A percentile compares a stretch with the other conserved stretches of the same genome.
phyloP scores from a whole-genome alignment of 1,140 invertebrate species.

The Drosophila grimshawi region DNA sequence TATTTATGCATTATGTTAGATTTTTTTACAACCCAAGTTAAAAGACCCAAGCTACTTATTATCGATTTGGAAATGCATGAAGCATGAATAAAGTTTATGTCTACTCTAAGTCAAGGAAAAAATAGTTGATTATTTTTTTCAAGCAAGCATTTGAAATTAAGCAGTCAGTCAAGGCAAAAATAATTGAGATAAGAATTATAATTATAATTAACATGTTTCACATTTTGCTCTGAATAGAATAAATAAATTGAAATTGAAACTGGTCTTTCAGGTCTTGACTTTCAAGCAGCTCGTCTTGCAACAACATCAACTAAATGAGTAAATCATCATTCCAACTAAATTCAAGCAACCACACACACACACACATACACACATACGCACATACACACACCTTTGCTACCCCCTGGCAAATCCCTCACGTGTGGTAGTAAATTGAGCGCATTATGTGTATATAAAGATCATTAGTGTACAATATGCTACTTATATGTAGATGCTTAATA shows the following conservation, averaged over 20 bases:
- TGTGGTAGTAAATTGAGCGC: constrained; percentile 25
- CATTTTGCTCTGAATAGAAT: no score
- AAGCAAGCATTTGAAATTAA: no score
- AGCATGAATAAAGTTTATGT: no score
- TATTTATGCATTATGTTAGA: neutral
- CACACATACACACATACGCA: no score
- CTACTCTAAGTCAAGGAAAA: no score
- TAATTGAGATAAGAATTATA: no score
- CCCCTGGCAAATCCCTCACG: constrained; percentile 1
- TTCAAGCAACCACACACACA: neutral
- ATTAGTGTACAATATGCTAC: constrained; percentile 73
- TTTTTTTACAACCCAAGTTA: neutral
- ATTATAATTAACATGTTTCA: no score
- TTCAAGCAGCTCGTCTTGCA: constrained; percentile 29
- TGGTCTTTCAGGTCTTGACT: constrained; percentile 18
- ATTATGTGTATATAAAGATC: constrained; percentile 79
- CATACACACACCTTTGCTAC: no score
- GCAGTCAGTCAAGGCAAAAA: no score
- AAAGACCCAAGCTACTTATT: neutral
- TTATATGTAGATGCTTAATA: constrained; percentile 31
- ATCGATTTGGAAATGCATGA: neutral
- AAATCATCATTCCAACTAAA: constrained; percentile 23
- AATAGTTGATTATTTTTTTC: no score
- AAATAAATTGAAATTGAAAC: no score
- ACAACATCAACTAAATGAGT: constrained; percentile 35